Evolutionary conservation across 2,113 vertebrate species (phyloP).

Genomic region (Tragelaphus strepsiceros): DNA sequence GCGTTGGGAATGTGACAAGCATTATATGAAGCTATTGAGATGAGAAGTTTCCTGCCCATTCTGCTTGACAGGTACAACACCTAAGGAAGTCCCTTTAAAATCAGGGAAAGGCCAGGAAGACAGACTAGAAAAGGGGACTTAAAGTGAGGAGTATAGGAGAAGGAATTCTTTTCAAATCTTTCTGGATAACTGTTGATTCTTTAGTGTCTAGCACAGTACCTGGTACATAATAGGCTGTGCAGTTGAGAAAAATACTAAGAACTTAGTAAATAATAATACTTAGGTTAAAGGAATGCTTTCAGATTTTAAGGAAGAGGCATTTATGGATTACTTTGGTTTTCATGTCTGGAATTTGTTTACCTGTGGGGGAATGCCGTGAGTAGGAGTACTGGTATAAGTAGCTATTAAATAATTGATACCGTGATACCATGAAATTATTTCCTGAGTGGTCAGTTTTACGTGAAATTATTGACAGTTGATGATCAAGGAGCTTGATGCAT

Average conservation of each 20-base stretch:
- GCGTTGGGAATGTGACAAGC: neutral
- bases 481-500: neutral
- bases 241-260: neutral
- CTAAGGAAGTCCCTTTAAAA: neutral
- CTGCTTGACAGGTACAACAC: neutral
- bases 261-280: neutral
- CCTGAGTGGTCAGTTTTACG: neutral
- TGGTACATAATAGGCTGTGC: neutral
- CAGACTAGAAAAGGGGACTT: neutral
- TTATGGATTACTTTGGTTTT: conserved; percentile 6
- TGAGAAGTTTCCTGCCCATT: neutral
- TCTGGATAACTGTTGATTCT: neutral
- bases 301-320: neutral
- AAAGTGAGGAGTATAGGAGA: neutral
- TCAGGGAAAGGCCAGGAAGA: neutral
- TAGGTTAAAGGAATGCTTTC: neutral
- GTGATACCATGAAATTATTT: neutral
- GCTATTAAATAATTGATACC: neutral
- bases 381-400: neutral
- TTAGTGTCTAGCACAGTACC: neutral
- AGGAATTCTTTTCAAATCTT: neutral
- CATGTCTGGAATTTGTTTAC: neutral
- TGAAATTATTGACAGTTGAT: neutral
- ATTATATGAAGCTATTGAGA: neutral
- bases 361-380: neutral